These are phyloP conservation scores for Rhyacichthys aspro DNA, from an alignment of 2,797 vertebrate species.

Conservation along the genomic window DNA sequence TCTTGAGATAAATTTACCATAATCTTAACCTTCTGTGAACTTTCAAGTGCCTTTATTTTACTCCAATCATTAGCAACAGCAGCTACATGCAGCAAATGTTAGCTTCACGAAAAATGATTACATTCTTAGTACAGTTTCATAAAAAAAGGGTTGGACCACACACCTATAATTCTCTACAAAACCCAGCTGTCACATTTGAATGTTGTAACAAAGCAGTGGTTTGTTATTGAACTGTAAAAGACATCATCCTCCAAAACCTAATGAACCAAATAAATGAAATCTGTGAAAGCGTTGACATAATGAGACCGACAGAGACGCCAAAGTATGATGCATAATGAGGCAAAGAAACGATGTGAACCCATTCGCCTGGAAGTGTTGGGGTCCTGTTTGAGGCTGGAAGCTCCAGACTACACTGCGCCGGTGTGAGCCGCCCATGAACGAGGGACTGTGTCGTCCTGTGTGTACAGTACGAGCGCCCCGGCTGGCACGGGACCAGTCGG, in stretches of 20 bases:
- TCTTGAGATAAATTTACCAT: no score
- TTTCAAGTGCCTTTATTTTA: no score
- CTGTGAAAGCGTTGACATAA: background rate
- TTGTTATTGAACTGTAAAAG: background rate
- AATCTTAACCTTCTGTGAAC: no score
- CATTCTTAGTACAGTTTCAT: no score
- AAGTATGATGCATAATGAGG: background rate
- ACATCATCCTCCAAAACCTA: background rate
- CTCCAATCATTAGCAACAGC: no score
- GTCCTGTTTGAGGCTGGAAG: background rate
- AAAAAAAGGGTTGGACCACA: no score
- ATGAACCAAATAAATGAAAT: background rate
- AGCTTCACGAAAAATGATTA: no score
- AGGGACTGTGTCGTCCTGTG: constrained; percentile 10
- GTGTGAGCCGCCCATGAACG: constrained; percentile 21
- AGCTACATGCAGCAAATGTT: no score
- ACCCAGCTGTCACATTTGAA: background rate
- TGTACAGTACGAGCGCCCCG: constrained; percentile 15
- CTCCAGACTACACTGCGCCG: constrained; percentile 32
- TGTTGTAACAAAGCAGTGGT: background rate
- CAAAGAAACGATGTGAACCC: background rate
- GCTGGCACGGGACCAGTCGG: constrained; percentile 44
- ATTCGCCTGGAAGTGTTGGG: constrained; percentile 1
- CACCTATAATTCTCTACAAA: background rate
- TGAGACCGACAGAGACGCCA: background rate